Evolutionary conservation across 2,888 invertebrate species (phyloP).

Genomic region (Andrena dorsata): DNA sequence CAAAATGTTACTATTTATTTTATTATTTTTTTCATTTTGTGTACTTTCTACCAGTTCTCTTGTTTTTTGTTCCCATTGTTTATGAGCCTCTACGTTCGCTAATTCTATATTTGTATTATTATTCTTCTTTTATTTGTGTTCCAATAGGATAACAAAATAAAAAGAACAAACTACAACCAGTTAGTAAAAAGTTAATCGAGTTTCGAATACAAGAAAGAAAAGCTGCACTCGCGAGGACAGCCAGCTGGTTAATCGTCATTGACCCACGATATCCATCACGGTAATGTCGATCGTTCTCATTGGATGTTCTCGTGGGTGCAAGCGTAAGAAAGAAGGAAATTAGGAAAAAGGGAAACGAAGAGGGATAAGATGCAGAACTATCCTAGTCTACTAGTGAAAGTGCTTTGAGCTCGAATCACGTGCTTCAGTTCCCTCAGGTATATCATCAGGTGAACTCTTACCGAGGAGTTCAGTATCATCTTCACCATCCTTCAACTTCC

Average conservation of each 20-base stretch:
- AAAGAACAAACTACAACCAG: no score
- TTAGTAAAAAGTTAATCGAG: not conserved
- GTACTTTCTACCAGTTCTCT: no score
- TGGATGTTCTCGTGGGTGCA: not conserved
- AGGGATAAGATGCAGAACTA: slow-evolving; percentile 42
- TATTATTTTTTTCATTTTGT: no score
- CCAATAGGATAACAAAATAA: no score
- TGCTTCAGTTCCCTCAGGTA: slow-evolving; percentile 79
- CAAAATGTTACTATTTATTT: no score
- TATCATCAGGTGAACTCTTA: slow-evolving; percentile 78
- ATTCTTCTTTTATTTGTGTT: no score
- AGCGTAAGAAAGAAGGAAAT: slow-evolving; percentile 22
- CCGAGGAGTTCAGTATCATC: slow-evolving; percentile 81
- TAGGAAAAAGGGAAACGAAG: slow-evolving; percentile 38
- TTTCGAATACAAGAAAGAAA: not conserved
- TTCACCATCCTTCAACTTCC: slow-evolving; percentile 76
- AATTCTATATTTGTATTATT: no score
- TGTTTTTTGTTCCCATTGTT: no score
- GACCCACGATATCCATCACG: slow-evolving; percentile 33
- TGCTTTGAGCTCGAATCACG: slow-evolving; percentile 78
- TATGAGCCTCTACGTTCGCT: no score
- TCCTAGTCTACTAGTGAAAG: slow-evolving; percentile 77
- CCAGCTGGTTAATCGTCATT: slow-evolving; percentile 27
- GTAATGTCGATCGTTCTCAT: slow-evolving; percentile 10
- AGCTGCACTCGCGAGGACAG: not conserved